These are phyloP conservation scores for Phocides pigmalion DNA, from an alignment of 1,140 invertebrate genomes.

Conservation along the genomic window DNA sequence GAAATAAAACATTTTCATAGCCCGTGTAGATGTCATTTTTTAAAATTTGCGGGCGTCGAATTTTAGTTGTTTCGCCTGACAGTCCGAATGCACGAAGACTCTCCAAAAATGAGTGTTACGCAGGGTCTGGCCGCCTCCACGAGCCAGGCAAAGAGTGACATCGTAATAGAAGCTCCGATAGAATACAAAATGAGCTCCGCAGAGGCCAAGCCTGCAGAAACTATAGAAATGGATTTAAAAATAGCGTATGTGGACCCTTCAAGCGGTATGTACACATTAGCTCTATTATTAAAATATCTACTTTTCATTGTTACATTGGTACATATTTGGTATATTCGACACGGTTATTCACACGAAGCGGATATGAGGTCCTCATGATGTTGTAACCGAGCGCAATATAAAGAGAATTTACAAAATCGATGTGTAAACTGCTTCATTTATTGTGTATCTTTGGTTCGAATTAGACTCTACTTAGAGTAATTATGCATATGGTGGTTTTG, in stretches of 20 bases:
- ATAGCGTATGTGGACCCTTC: slow-evolving; percentile 71
- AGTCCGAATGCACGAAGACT: slow-evolving; percentile 78
- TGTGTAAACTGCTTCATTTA: background rate
- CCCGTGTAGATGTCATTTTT: slow-evolving; percentile 55
- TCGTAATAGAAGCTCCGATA: slow-evolving; percentile 60
- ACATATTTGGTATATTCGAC: slow-evolving; percentile 22
- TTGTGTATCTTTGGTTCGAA: slow-evolving; percentile 41
- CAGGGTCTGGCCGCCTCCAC: slow-evolving; percentile 75
- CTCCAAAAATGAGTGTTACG: slow-evolving; percentile 81
- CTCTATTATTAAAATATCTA: slow-evolving; percentile 4
- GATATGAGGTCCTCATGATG: slow-evolving; percentile 22
- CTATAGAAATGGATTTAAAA: slow-evolving; percentile 69
- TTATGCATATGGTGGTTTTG: slow-evolving; percentile 36
- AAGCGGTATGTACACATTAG: slow-evolving; percentile 61
- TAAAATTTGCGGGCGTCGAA: slow-evolving; percentile 52
- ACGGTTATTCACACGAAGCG: slow-evolving; percentile 22
- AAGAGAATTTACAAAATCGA: background rate
- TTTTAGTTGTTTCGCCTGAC: slow-evolving; percentile 63
- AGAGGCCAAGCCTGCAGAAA: slow-evolving; percentile 63
- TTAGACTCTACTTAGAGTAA: slow-evolving; percentile 59
- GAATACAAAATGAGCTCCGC: slow-evolving; percentile 66
- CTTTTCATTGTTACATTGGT: slow-evolving; percentile 24
- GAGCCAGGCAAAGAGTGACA: slow-evolving; percentile 73
- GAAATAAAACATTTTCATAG: slow-evolving; percentile 57
- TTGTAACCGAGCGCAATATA: slow-evolving; percentile 10